Evolutionary conservation across 2,797 vertebrate species (phyloP).

Genomic region (Lophotriccus pileatus): DNA sequence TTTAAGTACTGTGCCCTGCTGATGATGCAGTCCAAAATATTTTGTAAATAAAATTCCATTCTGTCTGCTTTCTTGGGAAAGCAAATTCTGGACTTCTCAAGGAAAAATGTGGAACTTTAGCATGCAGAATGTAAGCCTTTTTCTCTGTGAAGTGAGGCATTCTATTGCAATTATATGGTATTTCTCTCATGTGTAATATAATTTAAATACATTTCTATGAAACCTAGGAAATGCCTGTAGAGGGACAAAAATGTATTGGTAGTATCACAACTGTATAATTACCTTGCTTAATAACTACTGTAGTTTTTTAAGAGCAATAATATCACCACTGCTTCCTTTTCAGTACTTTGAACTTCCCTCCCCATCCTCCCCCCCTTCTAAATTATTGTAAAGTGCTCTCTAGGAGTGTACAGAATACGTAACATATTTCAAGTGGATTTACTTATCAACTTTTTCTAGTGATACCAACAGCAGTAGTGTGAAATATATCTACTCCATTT

Average conservation of each 20-base stretch:
- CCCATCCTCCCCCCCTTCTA: not conserved
- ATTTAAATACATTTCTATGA: not conserved
- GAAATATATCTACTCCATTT: slow-evolving; percentile 81
- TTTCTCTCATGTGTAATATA: not conserved
- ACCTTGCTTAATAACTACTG: not conserved
- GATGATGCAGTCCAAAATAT: not conserved
- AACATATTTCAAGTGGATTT: slow-evolving; percentile 72
- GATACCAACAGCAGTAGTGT: slow-evolving; percentile 70
- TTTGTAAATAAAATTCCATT: not conserved
- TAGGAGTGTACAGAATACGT: slow-evolving; percentile 58
- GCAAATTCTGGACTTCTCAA: not conserved
- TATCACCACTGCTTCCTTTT: slow-evolving; percentile 15
- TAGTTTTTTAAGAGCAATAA: slow-evolving; percentile 24
- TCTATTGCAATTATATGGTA: not conserved
- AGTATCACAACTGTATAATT: not conserved
- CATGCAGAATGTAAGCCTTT: not conserved
- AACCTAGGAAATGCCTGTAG: not conserved
- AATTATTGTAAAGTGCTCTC: slow-evolving; percentile 54
- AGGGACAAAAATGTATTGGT: not conserved
- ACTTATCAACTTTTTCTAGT: slow-evolving; percentile 77
- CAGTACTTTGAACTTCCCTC: slow-evolving; percentile 25
- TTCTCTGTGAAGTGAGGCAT: not conserved
- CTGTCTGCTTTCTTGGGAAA: not conserved
- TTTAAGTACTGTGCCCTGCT: not conserved
- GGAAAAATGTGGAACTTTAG: not conserved